Evolutionary conservation across 2,888 invertebrate species (phyloP), one percentile per base, ranked within the genome.

Genomic region (Nomada fabriciana): DNA sequence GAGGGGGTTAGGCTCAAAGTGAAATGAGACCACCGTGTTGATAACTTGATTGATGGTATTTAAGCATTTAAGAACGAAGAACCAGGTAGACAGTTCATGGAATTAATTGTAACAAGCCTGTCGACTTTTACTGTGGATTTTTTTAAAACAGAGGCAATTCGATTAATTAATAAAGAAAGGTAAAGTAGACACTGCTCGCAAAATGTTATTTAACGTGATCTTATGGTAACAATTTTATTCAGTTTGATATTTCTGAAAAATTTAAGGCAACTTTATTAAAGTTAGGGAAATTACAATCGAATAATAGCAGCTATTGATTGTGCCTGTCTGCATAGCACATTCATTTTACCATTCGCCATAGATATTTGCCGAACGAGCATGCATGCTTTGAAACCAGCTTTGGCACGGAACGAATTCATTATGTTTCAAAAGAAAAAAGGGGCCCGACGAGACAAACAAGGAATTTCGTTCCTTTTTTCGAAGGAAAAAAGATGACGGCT

Each of bases 311-410:
- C 0, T 1, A 36, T 7, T 36, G 36, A 36, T 36, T 36, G 36
- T 36, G 36, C 36, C 36, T 36, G 7, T 36, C 36, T 15, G 15
- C 47, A 47, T 47, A 13, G 47, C 15, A 47, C 0, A 47, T 15
- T 47, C 47, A 3, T 3, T 13, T 47, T 47, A 47, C 47, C 47
- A 47, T 47, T 47, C 47, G 3, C 13, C 47, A 15, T 78, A 82
- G 64, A 70, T 65, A 79, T 84, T 82, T 69, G 52, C 65, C 72
- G 63, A 67, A 75, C 75, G 78, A 73, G 76, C 42, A 67, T 76
- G 80, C 74, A 72, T 42, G 70, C 29, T 61, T 43, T 60, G 50
- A 52, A 69, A 82, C 69, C 36, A 76, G 64, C 63, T 10, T 36
- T 2, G 25, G 42, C 42, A 23, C n/a, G 43, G 53, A n/a, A 74